Base-by-base conservation (phyloP, 92 coral and sea anemone species). In the Paragorgia papillata region DNA sequence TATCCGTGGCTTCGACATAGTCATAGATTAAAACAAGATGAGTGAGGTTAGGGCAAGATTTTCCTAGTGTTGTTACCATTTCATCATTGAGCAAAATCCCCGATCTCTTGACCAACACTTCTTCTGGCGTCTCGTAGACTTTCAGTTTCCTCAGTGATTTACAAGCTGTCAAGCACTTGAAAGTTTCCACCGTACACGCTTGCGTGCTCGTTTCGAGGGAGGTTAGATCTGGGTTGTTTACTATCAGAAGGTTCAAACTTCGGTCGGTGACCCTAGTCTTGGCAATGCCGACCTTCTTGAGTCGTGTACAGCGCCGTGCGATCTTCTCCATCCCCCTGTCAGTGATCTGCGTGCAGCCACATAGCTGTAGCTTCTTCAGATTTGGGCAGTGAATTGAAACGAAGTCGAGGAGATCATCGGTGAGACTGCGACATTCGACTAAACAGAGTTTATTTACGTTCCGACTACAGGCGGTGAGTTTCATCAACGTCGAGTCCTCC, bases 141-240 rank as follows among this genome's bases (percentile, higher is more conserved):
- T 83, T 82, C 62, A 95, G 70, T 67, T 86, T 92, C 71, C 90
- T 88, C 56, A 95, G 84, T 17, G 82, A 83, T 18, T 86, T 78
- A 31, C 97, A 91, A 34, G 73, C 81, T 58, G 84, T 46, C 30
- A 95, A 79, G 12, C 76, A 66, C 19, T 62, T 53, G 53, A 89
- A 76, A 19, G 99, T 87, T 29, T 86, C 90, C 53, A 80, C 82
- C n/a, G 99, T 95, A 6, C 92, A 92, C 8, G 97, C 97, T 53
- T 86, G 85, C 56, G 97, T 91, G 83, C 86, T 88, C n/a, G 96
- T 89, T 55, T 78, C 92, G 44, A 95, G 50, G 44, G 90, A 67
- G 69, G 63, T 76, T 35, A 95, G 62, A 27, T 79, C 51, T 4
- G 90, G 89, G 63, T 95, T 95, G 63, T 79, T 89, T 73, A 87